Evolutionary conservation across 2,797 vertebrate genomes (phyloP).

Genomic region (Crocodylus rhombifer): DNA sequence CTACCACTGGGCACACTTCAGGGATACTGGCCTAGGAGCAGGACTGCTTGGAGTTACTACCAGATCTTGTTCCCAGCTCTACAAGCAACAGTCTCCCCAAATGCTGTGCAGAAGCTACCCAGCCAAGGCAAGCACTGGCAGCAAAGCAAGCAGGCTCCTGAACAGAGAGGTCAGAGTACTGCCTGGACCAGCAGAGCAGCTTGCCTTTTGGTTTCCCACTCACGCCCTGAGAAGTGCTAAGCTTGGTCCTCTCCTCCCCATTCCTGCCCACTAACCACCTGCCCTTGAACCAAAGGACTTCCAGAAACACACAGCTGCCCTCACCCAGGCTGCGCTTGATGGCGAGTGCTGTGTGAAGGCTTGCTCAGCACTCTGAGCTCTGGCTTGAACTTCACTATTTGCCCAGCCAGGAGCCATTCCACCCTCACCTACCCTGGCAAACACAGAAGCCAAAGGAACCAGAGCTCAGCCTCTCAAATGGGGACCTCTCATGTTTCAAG

Average conservation of each 20-base stretch:
- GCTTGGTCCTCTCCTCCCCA: constrained; percentile 1
- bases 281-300: constrained; percentile 10
- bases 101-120: neutral
- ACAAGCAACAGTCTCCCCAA: neutral
- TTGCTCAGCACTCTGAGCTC: neutral
- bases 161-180: neutral
- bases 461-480: neutral
- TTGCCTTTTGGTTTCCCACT: constrained; percentile 25
- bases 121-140: neutral
- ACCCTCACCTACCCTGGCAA: neutral
- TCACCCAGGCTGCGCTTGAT: neutral
- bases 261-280: constrained; percentile 1
- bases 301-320: constrained; percentile 21
- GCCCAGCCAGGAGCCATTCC: neutral
- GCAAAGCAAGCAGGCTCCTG: constrained; percentile 25
- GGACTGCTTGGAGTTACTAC: neutral
- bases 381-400: neutral
- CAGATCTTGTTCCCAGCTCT: neutral
- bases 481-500: neutral
- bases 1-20: neutral
- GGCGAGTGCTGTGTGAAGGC: constrained; percentile 4
- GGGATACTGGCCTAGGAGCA: neutral
- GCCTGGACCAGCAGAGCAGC: neutral
- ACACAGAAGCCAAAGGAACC: neutral
- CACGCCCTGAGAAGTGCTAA: constrained; percentile 27